Evolutionary conservation across 2,888 invertebrate species (phyloP).

Genomic region (Diaprepes abbreviatus): DNA sequence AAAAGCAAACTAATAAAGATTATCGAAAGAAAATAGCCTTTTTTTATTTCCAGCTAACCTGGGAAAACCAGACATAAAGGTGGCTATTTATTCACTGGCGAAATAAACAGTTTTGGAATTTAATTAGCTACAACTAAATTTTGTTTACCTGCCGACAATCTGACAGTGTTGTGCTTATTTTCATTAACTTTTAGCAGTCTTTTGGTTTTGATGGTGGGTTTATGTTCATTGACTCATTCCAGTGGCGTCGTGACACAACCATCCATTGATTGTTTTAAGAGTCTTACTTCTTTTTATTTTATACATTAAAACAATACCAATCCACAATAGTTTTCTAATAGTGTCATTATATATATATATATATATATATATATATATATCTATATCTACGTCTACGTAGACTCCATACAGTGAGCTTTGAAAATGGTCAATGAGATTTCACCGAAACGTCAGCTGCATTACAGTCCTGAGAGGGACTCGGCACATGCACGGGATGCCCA

Average conservation of each 20-base stretch:
- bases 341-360: no score
- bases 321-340: no score
- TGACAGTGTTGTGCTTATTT: background rate
- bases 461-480: no score
- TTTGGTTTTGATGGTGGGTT: background rate
- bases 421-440: no score
- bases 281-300: no score
- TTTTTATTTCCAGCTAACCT: conserved; percentile 12
- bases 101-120: conserved; percentile 7
- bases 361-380: no score
- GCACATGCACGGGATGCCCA: no score
- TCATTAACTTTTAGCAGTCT: background rate
- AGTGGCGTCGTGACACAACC: conserved; percentile 1
- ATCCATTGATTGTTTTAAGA: no score
- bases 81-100: conserved; percentile 1
- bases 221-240: background rate
- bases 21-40: conserved; percentile 12
- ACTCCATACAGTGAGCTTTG: no score
- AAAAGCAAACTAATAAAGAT: conserved; percentile 25
- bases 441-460: no score
- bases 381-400: no score
- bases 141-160: conserved; percentile 3
- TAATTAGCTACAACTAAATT: background rate
- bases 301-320: no score
- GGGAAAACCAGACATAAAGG: conserved; percentile 24